Evolutionary conservation across 2,888 invertebrate genomes (phyloP).

Genomic region (Mycalesis mineus): DNA sequence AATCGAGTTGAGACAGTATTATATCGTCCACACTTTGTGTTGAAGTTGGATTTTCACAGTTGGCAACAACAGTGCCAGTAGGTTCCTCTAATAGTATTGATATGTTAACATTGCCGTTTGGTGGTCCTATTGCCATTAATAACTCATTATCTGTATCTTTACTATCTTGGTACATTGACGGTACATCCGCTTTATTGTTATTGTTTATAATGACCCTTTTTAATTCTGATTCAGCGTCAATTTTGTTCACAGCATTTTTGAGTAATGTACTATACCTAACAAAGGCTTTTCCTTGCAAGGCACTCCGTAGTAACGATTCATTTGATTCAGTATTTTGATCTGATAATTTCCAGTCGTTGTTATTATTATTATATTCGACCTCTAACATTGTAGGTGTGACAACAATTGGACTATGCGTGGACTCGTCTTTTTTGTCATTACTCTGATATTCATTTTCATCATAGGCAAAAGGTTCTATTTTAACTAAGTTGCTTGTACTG

Average conservation of each 20-base stretch:
- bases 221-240: conserved; percentile 59
- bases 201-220: conserved; percentile 66
- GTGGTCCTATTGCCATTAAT: conserved; percentile 63
- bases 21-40: conserved; percentile 84
- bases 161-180: conserved; percentile 77
- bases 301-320: conserved; percentile 88
- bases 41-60: conserved; percentile 75
- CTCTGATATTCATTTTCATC: conserved; percentile 61
- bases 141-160: conserved; percentile 60
- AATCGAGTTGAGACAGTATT: conserved; percentile 82
- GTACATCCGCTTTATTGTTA: conserved; percentile 69
- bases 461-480: conserved; percentile 65
- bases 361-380: conserved; percentile 83
- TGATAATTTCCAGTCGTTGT: conserved; percentile 89
- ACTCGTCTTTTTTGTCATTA: conserved; percentile 67
- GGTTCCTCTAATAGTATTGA: conserved; percentile 73
- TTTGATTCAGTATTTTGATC: conserved; percentile 83
- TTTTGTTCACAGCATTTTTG: conserved; percentile 70
- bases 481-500: conserved; percentile 79
- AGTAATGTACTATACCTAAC: conserved; percentile 76
- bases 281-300: conserved; percentile 87
- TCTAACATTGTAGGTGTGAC: conserved; percentile 76
- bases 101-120: conserved; percentile 64
- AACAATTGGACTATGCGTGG: conserved; percentile 57
- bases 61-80: conserved; percentile 58